Percentiles rank a stretch among this genome's conserved stretches.
Evolutionary conservation across 2,888 invertebrate species (phyloP).

Genomic region (Deroplatys truncata): DNA sequence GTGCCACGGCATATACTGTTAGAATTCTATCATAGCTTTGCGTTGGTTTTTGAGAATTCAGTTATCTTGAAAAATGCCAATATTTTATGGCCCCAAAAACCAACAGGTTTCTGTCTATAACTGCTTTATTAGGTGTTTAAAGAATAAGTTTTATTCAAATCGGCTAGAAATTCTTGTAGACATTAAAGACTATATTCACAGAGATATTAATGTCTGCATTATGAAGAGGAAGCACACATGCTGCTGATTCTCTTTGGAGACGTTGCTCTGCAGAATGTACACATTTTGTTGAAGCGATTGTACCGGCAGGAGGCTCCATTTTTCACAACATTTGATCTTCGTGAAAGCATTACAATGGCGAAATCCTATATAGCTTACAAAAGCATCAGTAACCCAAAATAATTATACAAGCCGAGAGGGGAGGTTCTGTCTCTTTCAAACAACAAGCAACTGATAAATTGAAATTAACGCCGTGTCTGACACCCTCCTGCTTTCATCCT

Average conservation of each 20-base stretch:
- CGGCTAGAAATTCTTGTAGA: too few species aligned
- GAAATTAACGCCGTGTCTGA: conserved; percentile 15
- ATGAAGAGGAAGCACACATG: too few species aligned
- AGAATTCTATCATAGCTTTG: too few species aligned
- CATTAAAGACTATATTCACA: too few species aligned
- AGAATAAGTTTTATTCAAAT: too few species aligned
- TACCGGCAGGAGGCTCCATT: background rate
- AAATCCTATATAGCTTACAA: conserved; percentile 13
- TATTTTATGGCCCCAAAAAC: too few species aligned
- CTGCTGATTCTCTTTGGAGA: background rate
- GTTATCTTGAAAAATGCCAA: too few species aligned
- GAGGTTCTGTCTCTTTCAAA: conserved; percentile 3
- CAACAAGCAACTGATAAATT: conserved; percentile 17
- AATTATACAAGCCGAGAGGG: conserved; percentile 6
- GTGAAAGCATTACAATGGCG: conserved; percentile 1
- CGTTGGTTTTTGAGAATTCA: too few species aligned
- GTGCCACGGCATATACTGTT: too few species aligned
- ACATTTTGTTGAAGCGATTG: background rate
- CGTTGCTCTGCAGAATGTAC: background rate
- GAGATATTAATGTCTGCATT: too few species aligned
- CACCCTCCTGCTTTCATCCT: conserved; percentile 8
- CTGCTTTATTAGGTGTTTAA: too few species aligned
- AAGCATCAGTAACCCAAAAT: conserved; percentile 14
- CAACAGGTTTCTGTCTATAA: too few species aligned
- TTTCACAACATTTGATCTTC: conserved; percentile 3